Base-by-base conservation (phyloP, 1,140 invertebrate genomes). In the Phthorimaea operculella region DNA sequence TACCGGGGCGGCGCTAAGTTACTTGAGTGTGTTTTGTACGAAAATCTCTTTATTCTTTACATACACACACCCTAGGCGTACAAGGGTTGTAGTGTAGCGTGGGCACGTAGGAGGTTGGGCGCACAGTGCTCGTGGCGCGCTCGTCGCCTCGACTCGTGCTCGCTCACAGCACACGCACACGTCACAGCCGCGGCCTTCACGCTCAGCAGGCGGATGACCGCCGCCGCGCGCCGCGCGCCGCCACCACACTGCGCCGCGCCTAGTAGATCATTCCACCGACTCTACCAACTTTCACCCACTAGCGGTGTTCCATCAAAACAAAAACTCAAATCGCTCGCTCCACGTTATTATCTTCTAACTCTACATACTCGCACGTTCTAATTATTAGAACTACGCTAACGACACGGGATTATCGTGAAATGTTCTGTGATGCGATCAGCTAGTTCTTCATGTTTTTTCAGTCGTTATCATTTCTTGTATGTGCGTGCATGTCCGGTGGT, bases 181-280 rank as follows among this genome's bases (percentile, higher is more conserved):
- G 21, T 28, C 21, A 28, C 21, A 28, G 21, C 2, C 28, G 49
- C 56, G 71, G 62, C 71, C 71, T 74, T 74, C 71, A 74, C 64
- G 71, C 63, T 71, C 59, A 66, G 68, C 68, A 65, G 62, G 66
- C 71, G 66, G 66, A 71, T 70, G 65, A 66, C 71, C 64, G 63
- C 60, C 53, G 49, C 57, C 54, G 57, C 62, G 54, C 58, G 60
- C 60, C 55, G 39, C 44, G 54, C 53, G 50, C 57, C 53, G 57
- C 14, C 16, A 47, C 10, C 21, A 6, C 21, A 6, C 21, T 28
- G 21, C 21, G 21, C 21, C 21, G 21, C 21, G 21, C 21, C 2
- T 28, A 28, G 21, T 28, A 6, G 21, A 28, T 28, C 21, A 6
- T 28, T 28, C 21, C 21, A 28, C 21, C 21, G 21, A 6, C 21